Evolutionary conservation across 1,140 invertebrate species (phyloP), one percentile per base, ranked within the genome.

Genomic region (Dryas iulia): DNA sequence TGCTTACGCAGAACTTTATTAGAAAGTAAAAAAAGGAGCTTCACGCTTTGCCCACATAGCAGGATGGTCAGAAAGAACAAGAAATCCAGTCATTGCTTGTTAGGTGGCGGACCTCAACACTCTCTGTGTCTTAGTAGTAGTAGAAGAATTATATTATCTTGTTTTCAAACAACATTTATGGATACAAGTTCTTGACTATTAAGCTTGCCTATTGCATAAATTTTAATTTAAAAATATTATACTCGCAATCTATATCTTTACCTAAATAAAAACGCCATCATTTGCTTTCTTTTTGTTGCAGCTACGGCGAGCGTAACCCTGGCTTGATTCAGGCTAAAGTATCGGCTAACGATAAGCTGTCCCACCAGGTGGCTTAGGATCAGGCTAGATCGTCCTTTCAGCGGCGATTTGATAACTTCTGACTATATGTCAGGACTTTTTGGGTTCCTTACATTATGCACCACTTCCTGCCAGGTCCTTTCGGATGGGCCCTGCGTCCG

Each of bases 241-340:
- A 21, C 0, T 39, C 14, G 5, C 12, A 14, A n/a, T n/a, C n/a
- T n/a, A n/a, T n/a, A n/a, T n/a, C n/a, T n/a, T n/a, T n/a, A n/a
- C n/a, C n/a, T n/a, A 18, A 14, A 21, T 47, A 18, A 39, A 47
- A 3, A 18, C 2, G 39, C 39, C 21, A 18, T 47, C 62, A 54
- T 53, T 68, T 47, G 65, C 66, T 64, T 57, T 73, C 63, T 47
- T 70, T 80, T 71, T 61, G 71, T 82, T 82, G 54, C 83, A 87
- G 84, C 33, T 82, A 11, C 68, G 66, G 28, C 12, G 72, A 81
- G 39, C 58, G 78, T 26, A 87, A 87, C 24, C 83, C 85, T 0
- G 85, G 85, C 7, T 72, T 86, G 26, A 72, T 87, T 11, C 67
- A 76, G 8, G 73, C 76, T 31, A 81, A 74, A 47, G 73, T 87